Base-by-base conservation (phyloP, 2,888 invertebrate genomes). In the Pediacus dermestoides region DNA sequence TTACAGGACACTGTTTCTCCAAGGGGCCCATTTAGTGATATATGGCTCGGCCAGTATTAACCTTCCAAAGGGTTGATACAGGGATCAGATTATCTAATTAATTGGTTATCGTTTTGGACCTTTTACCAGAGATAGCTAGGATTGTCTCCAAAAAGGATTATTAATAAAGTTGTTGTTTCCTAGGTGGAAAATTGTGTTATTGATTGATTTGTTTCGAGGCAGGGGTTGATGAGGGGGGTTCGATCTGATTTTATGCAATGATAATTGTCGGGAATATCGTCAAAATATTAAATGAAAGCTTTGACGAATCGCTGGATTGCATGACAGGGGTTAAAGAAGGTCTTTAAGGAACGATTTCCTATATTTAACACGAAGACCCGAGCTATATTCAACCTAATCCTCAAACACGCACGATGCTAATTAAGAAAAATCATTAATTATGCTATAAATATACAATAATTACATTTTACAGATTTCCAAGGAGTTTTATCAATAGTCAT, bases 391-490 rank as follows among this genome's bases (percentile, higher is more conserved):
- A 53, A 55, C 56, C 59, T 56, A 57, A 57, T 45, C 44, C 38
- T 32, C 49, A 33, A 46, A 49, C 64, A 65, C 63, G 67, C 67
- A 65, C 65, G 61, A 56, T 56, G 57, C 63, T 64, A 67, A 67
- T 67, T 66, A 67, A 62, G 63, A 65, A 64, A 63, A 64, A 66
- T 66, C 64, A 62, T 66, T 66, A 64, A 64, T 63, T 61, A 54
- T 52, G 51, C 58, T 54, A 61, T 64, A 64, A 63, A 63, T 60
- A 60, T 53, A 54, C 52, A 52, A 60, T 58, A 61, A 63, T 62
- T 60, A 57, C 55, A 48, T 53, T 53, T 53, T 50, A 54, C 52
- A 47, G 58, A 54, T 55, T 55, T 53, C n/a, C 39, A 37, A 33
- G 12, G n/a, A n/a, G n/a, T n/a, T n/a, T n/a, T n/a, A n/a, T n/a